Base-by-base conservation (phyloP, 2,113 vertebrate genomes). In the Notothenia rossii region DNA sequence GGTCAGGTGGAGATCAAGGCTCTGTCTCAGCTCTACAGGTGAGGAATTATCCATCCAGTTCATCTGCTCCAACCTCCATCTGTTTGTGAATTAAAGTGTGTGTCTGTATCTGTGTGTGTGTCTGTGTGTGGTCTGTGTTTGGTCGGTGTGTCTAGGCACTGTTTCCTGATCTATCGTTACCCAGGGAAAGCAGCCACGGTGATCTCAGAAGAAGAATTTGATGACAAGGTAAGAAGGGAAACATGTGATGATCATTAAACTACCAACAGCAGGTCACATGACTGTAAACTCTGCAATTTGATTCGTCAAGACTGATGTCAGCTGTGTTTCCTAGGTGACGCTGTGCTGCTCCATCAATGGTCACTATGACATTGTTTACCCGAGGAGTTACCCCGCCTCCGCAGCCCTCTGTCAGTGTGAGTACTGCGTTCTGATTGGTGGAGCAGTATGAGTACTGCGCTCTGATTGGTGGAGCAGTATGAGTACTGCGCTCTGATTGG, bases 1-100 rank as follows among this genome's bases (percentile, higher is more conserved):
- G 98, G 98, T 46, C 97, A 98, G 70, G 95, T 99, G 94, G 98
- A 99, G 92, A 97, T 99, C 86, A 97, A 94, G 86, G 98, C 97
- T 58, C 94, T 99, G 86, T 98, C 98, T 33, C 80, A 96, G 81
- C 95, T 98, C 68, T 98, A 97, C 93, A 98, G 93, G 94, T 95
- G 61, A 88, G 71, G 36, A 20, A 15, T 29, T n/a, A n/a, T n/a
- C n/a, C n/a, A 43, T 6, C 46, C 49, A 51, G 13, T 2, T 22
- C 20, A 22, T n/a, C 53, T 20, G 53, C 10, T 22, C 36, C 36
- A 36, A 36, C 36, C 36, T 36, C 36, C 36, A 36, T 36, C 36
- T 6, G 36, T 36, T 36, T 6, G 36, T 36, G 36, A 36, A 36
- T 36, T 36, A 6, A 7, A 6, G 36, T 36, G 36, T 36, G 36